Evolutionary conservation across 2,113 vertebrate genomes (phyloP).

Genomic region (Pelodiscus sinensis): DNA sequence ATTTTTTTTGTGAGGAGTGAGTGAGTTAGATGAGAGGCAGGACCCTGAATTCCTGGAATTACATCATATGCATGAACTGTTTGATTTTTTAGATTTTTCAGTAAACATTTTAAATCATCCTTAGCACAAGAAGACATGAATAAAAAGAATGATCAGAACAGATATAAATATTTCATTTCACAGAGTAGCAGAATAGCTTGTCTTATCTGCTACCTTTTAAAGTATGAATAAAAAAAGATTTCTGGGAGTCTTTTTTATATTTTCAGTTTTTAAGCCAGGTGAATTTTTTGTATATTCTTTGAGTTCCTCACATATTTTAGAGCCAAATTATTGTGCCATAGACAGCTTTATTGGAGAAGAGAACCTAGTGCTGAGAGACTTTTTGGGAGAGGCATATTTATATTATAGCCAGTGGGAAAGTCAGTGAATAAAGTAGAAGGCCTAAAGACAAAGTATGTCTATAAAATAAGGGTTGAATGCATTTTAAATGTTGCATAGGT

Average conservation of each 20-base stretch:
- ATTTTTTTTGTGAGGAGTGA: slow-evolving; percentile 34
- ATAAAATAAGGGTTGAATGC: background rate
- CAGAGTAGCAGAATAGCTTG: slow-evolving; percentile 50
- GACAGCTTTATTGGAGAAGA: slow-evolving; percentile 26
- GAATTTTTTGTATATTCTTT: background rate
- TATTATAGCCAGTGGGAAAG: slow-evolving; percentile 6
- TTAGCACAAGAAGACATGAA: slow-evolving; percentile 57
- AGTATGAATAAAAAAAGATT: slow-evolving; percentile 24
- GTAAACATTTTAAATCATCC: slow-evolving; percentile 68
- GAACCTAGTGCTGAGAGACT: slow-evolving; percentile 6
- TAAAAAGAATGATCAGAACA: slow-evolving; percentile 62
- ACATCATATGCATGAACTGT: slow-evolving; percentile 57
- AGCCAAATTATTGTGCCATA: background rate
- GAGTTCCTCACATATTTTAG: background rate
- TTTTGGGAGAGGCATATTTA: slow-evolving; percentile 8
- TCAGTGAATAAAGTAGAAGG: slow-evolving; percentile 11
- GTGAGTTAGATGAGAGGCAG: slow-evolving; percentile 59
- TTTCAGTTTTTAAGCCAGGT: slow-evolving; percentile 23
- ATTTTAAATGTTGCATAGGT: background rate
- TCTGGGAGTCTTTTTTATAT: slow-evolving; percentile 37
- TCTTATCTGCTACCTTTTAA: slow-evolving; percentile 43
- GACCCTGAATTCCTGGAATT: slow-evolving; percentile 63
- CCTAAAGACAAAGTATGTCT: background rate
- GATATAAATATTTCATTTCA: slow-evolving; percentile 56
- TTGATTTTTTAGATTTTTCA: slow-evolving; percentile 62